A percentile compares a stretch with the other conserved stretches of the same genome.
phyloP scores from a whole-genome alignment of 1,140 invertebrate species.

The Rhopalosiphum padi region DNA sequence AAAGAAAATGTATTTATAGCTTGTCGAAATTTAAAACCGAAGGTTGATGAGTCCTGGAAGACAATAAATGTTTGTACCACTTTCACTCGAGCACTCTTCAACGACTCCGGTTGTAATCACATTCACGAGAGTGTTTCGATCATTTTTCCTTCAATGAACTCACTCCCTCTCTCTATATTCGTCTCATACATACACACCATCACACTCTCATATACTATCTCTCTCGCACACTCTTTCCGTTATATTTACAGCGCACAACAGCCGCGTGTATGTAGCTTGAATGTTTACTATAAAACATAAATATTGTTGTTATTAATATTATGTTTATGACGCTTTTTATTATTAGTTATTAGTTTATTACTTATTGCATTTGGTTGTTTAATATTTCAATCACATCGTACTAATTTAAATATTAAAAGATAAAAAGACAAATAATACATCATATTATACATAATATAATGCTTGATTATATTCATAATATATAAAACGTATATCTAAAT shows the following conservation, averaged over 20 bases:
- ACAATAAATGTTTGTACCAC: slow-evolving; percentile 44
- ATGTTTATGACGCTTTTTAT: not conserved
- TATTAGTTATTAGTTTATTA: too few species aligned
- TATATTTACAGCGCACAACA: not conserved
- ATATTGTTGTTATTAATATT: slow-evolving; percentile 3
- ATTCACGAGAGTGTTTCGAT: slow-evolving; percentile 29
- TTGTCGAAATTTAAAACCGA: slow-evolving; percentile 32
- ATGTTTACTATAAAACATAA: not conserved
- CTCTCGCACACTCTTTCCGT: not conserved
- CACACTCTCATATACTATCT: not conserved
- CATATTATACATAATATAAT: not conserved
- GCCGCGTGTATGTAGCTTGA: not conserved
- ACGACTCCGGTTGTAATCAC: slow-evolving; percentile 17
- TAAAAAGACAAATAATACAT: not conserved
- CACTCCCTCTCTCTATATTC: not conserved
- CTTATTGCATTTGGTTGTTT: not conserved
- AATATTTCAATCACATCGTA: not conserved
- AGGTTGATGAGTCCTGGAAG: slow-evolving; percentile 39
- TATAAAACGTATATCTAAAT: not conserved
- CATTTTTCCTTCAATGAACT: slow-evolving; percentile 47
- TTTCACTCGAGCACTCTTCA: slow-evolving; percentile 46
- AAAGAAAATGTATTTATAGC: slow-evolving; percentile 33
- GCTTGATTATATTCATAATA: not conserved
- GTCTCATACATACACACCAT: not conserved
- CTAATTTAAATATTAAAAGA: not conserved